Evolutionary conservation across 2,888 invertebrate genomes (phyloP), one percentile per base, ranked within the genome.

Genomic region (Heliconius hortense): DNA sequence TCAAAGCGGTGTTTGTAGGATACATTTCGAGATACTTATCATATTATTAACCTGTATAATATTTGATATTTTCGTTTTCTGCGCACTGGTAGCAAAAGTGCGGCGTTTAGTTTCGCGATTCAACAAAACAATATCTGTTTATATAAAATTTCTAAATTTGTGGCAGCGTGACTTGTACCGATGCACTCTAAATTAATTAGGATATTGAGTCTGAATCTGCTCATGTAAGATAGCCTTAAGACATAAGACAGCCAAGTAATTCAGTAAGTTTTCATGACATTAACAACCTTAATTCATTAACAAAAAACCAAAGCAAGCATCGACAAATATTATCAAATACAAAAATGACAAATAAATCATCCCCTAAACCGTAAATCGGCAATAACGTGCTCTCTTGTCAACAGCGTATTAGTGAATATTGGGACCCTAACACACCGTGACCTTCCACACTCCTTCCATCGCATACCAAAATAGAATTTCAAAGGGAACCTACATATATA

Each of bases 321-420:
- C 13, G 31, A 31, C 56, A 86, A 90, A 91, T 88, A 86, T 86
- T 84, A 85, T 85, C 86, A 84, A 90, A 89, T 87, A 87, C 87
- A 90, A 91, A 90, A 90, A 89, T 35, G 89, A 91, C 89, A 91
- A 91, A 93, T 88, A 90, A 87, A 83, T 79, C 85, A 82, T 87
- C 91, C 92, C 92, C 90, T 92, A 89, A 88, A 80, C 83, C 86
- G 85, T 86, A 89, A 89, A 90, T 88, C 84, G 89, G 88, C 90
- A 89, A 91, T 92, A 92, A 86, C 88, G 84, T 89, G 86, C 88
- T 88, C 91, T 91, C 89, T 88, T 88, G 89, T 91, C 91, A 93
- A 93, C 92, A 89, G 81, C 87, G 86, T 91, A 91, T 91, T 92
- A 92, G 90, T 86, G 86, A 87, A 88, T 86, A 87, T 85, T 84